Percentiles rank a stretch among this genome's conserved stretches.
Evolutionary conservation across 2,113 vertebrate genomes (phyloP).

Genomic region (Nettapus auritus): DNA sequence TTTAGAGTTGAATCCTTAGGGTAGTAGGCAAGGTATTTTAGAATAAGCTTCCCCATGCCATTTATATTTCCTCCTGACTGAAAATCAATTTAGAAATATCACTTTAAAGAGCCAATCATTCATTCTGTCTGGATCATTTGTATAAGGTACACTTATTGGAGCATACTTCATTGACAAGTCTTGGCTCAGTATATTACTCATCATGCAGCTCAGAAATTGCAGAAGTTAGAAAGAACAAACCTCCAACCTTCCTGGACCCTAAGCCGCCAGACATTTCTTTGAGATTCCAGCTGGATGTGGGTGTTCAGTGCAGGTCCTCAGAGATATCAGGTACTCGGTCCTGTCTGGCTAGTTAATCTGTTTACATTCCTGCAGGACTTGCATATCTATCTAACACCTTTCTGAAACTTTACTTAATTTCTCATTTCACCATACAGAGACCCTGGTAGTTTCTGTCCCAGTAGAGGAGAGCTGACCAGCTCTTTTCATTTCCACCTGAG

Average conservation of each 20-base stretch:
- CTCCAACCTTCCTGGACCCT: background rate
- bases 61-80: background rate
- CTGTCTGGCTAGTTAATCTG: background rate
- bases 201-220: background rate
- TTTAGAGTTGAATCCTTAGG: background rate
- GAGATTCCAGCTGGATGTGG: background rate
- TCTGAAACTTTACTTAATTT: background rate
- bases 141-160: background rate
- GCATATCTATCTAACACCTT: background rate
- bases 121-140: background rate
- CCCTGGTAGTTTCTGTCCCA: background rate
- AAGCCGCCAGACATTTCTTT: background rate
- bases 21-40: background rate
- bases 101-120: background rate
- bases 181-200: background rate
- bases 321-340: background rate
- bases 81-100: conserved; percentile 35
- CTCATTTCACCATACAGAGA: background rate
- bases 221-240: background rate
- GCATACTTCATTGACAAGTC: background rate
- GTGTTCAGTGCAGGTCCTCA: background rate
- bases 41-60: background rate
- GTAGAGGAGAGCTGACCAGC: background rate
- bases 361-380: background rate
- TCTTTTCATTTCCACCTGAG: background rate